phyloP scores from a whole-genome alignment of 1,140 invertebrate genomes.

The Andricus grossulariae region DNA sequence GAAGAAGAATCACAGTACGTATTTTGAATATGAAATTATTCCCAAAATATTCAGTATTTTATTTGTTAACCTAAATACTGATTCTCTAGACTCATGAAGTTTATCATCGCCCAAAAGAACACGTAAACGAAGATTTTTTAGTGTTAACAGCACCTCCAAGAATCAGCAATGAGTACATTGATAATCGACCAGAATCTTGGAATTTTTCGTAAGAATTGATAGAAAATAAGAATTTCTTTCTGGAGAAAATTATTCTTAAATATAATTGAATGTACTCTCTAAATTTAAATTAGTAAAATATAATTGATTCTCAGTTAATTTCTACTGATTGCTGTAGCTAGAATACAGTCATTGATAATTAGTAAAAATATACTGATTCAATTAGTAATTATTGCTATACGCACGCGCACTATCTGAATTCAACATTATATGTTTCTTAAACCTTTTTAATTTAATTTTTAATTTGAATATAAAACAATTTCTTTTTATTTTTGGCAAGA shows the following conservation, averaged over 20 bases:
- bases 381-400: no score
- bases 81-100: conserved; percentile 62
- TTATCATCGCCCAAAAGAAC: conserved; percentile 52
- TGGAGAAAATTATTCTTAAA: no score
- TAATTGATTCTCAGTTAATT: no score
- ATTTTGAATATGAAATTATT: conserved; percentile 25
- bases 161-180: conserved; percentile 51
- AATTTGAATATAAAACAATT: not conserved
- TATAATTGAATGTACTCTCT: no score
- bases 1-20: conserved; percentile 48
- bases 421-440: no score
- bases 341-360: not conserved
- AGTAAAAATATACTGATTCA: conserved; percentile 11
- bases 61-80: conserved; percentile 5
- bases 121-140: conserved; percentile 60
- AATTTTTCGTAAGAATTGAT: conserved; percentile 56
- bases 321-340: no score
- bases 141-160: conserved; percentile 46
- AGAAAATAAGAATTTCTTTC: not conserved
- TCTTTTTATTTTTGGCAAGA: not conserved
- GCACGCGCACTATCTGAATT: no score
- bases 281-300: no score
- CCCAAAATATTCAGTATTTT: not conserved
- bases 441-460: conserved; percentile 15
- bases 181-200: conserved; percentile 60